Conservation (phyloP, 2,888 invertebrate genomes). For the Drosophila parthenogenetica region DNA sequence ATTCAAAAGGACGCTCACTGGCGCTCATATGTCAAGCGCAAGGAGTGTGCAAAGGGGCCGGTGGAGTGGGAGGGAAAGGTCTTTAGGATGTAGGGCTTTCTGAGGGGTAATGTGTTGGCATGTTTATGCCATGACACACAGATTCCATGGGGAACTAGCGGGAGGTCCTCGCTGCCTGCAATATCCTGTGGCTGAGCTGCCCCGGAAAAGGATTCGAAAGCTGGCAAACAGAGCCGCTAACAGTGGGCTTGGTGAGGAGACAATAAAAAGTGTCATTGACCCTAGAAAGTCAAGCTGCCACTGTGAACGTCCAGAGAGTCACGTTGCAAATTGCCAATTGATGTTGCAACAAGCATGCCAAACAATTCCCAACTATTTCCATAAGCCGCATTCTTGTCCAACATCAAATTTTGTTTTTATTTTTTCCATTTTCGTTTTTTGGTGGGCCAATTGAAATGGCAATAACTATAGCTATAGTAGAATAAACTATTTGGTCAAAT, state of each 20-base stretch:
- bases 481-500: constrained; percentile 3
- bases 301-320: constrained; percentile 7
- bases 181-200: constrained; percentile 30
- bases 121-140: constrained; percentile 44
- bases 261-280: constrained; percentile 64
- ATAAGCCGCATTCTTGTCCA: constrained; percentile 35
- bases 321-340: constrained; percentile 24
- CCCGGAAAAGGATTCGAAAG: neutral
- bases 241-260: no score
- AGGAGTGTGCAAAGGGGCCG: neutral
- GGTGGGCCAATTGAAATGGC: neutral
- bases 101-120: constrained; percentile 61
- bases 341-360: constrained; percentile 18
- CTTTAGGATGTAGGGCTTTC: neutral
- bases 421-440: neutral
- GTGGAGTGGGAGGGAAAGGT: neutral
- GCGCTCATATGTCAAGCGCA: constrained; percentile 34
- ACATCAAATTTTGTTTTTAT: neutral
- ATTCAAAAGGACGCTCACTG: constrained; percentile 60
- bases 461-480: neutral
- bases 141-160: constrained; percentile 41
- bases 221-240: neutral
- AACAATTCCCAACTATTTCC: constrained; percentile 24
- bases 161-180: constrained; percentile 39
- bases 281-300: constrained; percentile 39